Base-by-base conservation (phyloP, 2,113 vertebrate genomes). In the Caranx ignobilis region DNA sequence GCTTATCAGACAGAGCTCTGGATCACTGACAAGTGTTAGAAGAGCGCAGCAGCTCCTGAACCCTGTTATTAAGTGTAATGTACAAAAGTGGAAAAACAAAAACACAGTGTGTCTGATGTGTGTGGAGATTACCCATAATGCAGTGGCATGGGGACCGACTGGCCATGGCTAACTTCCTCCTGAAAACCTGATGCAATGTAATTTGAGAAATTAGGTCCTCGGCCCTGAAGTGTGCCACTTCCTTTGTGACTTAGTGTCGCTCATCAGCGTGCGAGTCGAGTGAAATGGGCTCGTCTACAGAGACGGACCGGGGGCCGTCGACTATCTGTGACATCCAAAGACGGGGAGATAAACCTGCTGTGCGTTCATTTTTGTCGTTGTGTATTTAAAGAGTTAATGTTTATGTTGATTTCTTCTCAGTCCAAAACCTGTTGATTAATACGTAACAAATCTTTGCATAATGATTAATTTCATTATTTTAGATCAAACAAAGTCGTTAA, bases 211-310 rank as follows among this genome's bases (percentile, higher is more conserved):
- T 41, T 2, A 86, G 81, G 87, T 85, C 91, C 64, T 82, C 31
- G 15, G 77, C 86, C 86, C 77, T 77, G 48, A 89, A 87, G 82
- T 90, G 88, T 88, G 88, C 64, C 91, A 93, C 87, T 88, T 91
- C 91, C 88, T 92, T 60, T 73, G 90, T 86, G 89, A 83, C 80
- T 50, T 50, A 35, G 66, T 64, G 79, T 65, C 78, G 62, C 41
- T 88, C 85, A 69, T 65, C 70, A 77, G 77, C 5, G 50, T 50
- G 68, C 31, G 21, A n/a, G 43, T 60, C 63, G 34, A 63, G 26
- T 61, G 65, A 82, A 75, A 67, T 37, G 13, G 72, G 59, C 65
- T 74, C 39, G 74, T 60, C 43, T 15, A 61, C 60, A 83, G 69
- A 73, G 2, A 59, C 41, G 45, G 62, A 15, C 39, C 3, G 32